These are phyloP conservation scores for Yoshiicerus persimilis DNA, from an alignment of 1,140 invertebrate genomes.

Conservation along the genomic window DNA sequence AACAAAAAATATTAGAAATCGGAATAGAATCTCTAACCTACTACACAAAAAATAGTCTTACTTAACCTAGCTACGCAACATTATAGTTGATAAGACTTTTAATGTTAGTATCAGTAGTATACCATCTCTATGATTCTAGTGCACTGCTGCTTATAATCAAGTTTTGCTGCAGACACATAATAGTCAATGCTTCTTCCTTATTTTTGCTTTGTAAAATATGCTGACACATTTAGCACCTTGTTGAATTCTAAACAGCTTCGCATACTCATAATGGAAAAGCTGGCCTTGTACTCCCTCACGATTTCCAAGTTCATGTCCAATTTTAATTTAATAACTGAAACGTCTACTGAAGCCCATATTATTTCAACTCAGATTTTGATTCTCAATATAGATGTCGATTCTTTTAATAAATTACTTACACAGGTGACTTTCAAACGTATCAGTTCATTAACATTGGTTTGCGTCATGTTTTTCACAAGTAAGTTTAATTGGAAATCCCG, in stretches of 20 bases:
- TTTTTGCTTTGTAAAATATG: conserved; percentile 9
- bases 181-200: not conserved
- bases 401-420: too few species aligned
- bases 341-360: not conserved
- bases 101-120: too few species aligned
- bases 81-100: not conserved
- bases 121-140: not conserved
- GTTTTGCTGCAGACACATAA: not conserved
- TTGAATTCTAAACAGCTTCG: conserved; percentile 5
- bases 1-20: not conserved
- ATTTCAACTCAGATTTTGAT: not conserved
- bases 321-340: not conserved
- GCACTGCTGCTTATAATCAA: not conserved
- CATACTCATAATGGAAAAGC: not conserved
- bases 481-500: too few species aligned
- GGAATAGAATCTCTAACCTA: not conserved
- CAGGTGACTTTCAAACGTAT: too few species aligned
- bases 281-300: not conserved
- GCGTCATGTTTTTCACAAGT: too few species aligned
- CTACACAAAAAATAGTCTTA: not conserved
- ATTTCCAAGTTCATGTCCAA: not conserved
- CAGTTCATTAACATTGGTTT: too few species aligned
- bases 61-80: not conserved
- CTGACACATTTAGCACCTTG: conserved; percentile 18
- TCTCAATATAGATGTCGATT: too few species aligned